These are phyloP conservation scores for Carlito syrichta DNA, from an alignment of 2,113 vertebrate genomes.

Conservation along the genomic window DNA sequence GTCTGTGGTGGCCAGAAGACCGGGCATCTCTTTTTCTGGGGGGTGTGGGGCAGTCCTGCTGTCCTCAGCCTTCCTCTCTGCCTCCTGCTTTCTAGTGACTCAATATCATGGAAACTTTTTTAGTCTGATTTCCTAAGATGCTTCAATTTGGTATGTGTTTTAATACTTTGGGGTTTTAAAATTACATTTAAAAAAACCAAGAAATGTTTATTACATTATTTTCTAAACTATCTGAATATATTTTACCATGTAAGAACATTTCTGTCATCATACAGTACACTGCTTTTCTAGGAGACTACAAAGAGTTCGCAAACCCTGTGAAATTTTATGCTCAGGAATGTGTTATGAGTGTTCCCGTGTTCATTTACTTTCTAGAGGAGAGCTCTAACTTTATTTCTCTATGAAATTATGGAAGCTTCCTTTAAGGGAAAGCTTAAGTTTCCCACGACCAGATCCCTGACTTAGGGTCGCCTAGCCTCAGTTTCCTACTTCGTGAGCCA, in stretches of 20 bases:
- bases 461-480: background rate
- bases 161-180: background rate
- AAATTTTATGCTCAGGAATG: background rate
- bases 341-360: background rate
- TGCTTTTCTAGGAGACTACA: background rate
- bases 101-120: background rate
- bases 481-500: background rate
- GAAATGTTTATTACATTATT: background rate
- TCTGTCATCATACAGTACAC: background rate
- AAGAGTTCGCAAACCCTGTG: background rate
- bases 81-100: background rate
- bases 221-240: background rate
- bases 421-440: background rate
- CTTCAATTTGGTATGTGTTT: background rate
- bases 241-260: background rate
- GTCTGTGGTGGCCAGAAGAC: background rate
- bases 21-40: background rate
- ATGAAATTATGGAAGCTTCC: background rate
- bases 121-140: background rate
- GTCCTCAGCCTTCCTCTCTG: background rate
- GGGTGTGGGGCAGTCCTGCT: rapidly evolving
- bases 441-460: background rate
- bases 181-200: background rate
- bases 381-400: background rate
- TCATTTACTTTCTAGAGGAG: background rate